Evolutionary conservation across 1,140 invertebrate genomes (phyloP), one percentile per base, ranked within the genome.

Genomic region (Aphaenogaster ashmeadi): DNA sequence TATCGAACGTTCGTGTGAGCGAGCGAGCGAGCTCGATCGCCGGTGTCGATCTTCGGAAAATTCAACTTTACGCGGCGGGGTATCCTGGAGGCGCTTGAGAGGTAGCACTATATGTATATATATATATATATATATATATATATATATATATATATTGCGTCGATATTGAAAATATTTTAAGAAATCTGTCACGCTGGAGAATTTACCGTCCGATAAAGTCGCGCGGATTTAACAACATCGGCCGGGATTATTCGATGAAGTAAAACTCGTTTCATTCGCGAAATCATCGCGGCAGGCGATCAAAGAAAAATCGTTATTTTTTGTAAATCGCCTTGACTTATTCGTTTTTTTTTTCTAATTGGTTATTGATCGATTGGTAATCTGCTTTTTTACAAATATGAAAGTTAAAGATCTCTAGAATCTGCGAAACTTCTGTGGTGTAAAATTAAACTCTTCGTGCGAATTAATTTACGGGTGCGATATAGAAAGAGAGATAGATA

Each of bases 81-180:
- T 56, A 4, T 67, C 44, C 44, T 84, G 58, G 21, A 85, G 38
- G 15, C 36, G 47, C 36, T 60, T 60, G 54, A 75, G 67, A 83
- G 38, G 67, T 11, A 60, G 38, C 27, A 58, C 47, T 83, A 44
- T 81, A 66, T 58, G 41, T 72, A 47, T 69, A 67, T 67, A 27
- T 41, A 64, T 21, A 47, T 27, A 47, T 27, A 69, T 9, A 21
- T 38, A 41, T 38, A n/a, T 54, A 27, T 60, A 27, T 62, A 36
- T 36, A 62, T 62, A 62, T 62, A 7, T 62, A 9, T 66, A n/a
- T 41, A 9, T n/a, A n/a, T 66, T 41, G 54, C 71, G 13, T 27
- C 27, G 72, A 74, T 83, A 83, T 77, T 77, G 83, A 85, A 85
- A 85, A 85, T 85, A 85, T 85, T 85, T 85, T 85, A 85, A 77